A percentile compares a stretch with the other conserved stretches of the same genome.
phyloP scores from a whole-genome alignment of 2,797 vertebrate genomes.

The Leptoclinus maculatus region DNA sequence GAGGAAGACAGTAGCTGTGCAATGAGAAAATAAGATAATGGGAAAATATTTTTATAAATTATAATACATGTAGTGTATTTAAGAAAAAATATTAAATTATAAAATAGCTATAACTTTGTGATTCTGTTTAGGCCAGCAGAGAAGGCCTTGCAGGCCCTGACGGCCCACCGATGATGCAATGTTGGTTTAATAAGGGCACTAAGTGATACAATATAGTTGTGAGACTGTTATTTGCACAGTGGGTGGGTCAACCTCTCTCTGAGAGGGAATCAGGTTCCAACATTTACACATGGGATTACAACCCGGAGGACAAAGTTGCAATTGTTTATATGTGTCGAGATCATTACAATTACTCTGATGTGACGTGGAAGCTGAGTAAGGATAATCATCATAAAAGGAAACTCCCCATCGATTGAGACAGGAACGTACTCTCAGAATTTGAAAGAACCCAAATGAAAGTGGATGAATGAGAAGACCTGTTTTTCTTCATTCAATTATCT shows the following conservation, averaged over 20 bases:
- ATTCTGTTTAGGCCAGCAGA: too few species aligned
- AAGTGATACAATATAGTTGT: not conserved
- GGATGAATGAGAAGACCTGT: not conserved
- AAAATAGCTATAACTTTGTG: too few species aligned
- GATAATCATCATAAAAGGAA: not conserved
- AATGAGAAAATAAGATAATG: too few species aligned
- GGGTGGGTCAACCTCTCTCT: slow-evolving; percentile 24
- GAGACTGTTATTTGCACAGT: slow-evolving; percentile 29
- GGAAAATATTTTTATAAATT: too few species aligned
- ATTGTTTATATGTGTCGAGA: not conserved
- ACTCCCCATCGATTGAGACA: not conserved
- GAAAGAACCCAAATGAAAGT: not conserved
- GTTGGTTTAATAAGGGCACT: slow-evolving; percentile 15
- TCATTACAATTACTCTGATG: not conserved
- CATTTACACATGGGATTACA: slow-evolving; percentile 28
- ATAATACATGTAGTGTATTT: too few species aligned
- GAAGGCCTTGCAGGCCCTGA: too few species aligned
- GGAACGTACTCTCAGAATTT: not conserved
- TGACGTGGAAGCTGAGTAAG: not conserved
- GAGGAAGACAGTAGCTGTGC: too few species aligned
- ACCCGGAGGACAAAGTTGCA: not conserved
- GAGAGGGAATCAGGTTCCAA: slow-evolving; percentile 23
- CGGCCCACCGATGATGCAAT: too few species aligned
- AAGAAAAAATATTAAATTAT: too few species aligned
- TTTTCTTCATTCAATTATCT: slow-evolving; percentile 19